These are phyloP conservation scores for Sycon ciliatum DNA, from an alignment of 37 sponge, comb jelly and placozoan species.

Conservation along the genomic window DNA sequence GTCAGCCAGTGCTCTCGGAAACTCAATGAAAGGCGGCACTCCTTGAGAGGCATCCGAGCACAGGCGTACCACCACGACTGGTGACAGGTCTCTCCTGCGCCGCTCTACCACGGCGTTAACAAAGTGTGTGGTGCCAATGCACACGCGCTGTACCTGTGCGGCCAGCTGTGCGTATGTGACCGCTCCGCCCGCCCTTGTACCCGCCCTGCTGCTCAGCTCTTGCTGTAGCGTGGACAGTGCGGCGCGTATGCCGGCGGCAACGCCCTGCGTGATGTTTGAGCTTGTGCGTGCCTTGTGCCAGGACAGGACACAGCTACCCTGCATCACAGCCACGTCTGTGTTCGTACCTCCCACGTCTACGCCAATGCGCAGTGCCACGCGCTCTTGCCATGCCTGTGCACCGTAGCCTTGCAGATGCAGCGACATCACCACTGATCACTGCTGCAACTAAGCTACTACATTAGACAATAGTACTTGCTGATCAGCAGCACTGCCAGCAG, in stretches of 20 bases:
- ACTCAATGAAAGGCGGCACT: constrained; percentile 69
- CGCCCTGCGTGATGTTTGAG: constrained; percentile 42
- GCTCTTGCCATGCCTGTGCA: no score
- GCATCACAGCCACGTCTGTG: constrained; percentile 62
- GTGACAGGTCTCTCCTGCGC: constrained; percentile 18
- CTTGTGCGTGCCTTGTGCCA: constrained; percentile 45
- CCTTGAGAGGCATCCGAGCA: constrained; percentile 48
- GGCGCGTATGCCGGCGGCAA: constrained; percentile 33
- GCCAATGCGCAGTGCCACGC: no score
- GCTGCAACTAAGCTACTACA: no score
- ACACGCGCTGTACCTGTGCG: constrained; percentile 31
- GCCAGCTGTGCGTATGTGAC: background rate
- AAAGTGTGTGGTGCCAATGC: constrained; percentile 82
- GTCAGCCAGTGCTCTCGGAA: constrained; percentile 39
- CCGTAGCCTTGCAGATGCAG: no score
- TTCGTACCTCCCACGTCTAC: constrained; percentile 86
- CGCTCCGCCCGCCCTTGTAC: background rate
- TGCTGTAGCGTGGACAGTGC: constrained; percentile 19
- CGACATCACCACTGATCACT: no score
- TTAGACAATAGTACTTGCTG: no score
- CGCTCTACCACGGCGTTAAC: constrained; percentile 63
- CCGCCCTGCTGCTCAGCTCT: background rate
- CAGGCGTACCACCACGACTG: constrained; percentile 57
- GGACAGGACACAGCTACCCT: constrained; percentile 31
- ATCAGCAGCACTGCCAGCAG: no score